A percentile compares a stretch with the other conserved stretches of the same genome.
These are phyloP conservation scores for Drosophila erecta DNA, from an alignment of 1,140 invertebrate species.

Conservation along the genomic window DNA sequence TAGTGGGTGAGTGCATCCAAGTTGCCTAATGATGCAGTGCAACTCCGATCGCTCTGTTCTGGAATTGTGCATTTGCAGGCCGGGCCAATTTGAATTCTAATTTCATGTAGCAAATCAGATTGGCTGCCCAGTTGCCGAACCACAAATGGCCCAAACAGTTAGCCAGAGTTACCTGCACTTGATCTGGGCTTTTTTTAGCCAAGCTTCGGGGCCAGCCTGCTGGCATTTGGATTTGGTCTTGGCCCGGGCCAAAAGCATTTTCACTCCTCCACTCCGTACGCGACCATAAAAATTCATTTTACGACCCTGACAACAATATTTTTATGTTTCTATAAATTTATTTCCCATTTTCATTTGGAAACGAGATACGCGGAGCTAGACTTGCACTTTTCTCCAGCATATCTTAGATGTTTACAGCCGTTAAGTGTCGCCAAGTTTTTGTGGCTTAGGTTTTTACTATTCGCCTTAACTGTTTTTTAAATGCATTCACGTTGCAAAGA, in stretches of 20 bases:
- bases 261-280: conserved; percentile 15
- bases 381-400: conserved; percentile 43
- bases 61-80: conserved; percentile 56
- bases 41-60: conserved; percentile 28
- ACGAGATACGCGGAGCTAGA: conserved; percentile 39
- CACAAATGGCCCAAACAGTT: conserved; percentile 65
- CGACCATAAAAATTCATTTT: conserved; percentile 46
- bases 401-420: conserved; percentile 55
- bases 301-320: conserved; percentile 54
- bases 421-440: conserved; percentile 77
- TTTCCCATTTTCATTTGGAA: conserved; percentile 55
- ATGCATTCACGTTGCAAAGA: conserved; percentile 63
- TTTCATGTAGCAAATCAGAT: conserved; percentile 79
- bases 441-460: conserved; percentile 43
- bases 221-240: conserved; percentile 7
- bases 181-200: not conserved
- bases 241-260: conserved; percentile 19
- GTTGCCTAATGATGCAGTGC: conserved; percentile 69
- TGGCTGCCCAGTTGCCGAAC: conserved; percentile 53
- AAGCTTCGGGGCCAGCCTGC: not conserved
- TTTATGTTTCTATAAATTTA: conserved; percentile 59
- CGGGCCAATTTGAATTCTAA: conserved; percentile 76
- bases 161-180: conserved; percentile 31
- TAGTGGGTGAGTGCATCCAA: conserved; percentile 50
- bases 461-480: conserved; percentile 61